Evolutionary conservation across 2,888 invertebrate species (phyloP).

Genomic region (Drosophila testacea): DNA sequence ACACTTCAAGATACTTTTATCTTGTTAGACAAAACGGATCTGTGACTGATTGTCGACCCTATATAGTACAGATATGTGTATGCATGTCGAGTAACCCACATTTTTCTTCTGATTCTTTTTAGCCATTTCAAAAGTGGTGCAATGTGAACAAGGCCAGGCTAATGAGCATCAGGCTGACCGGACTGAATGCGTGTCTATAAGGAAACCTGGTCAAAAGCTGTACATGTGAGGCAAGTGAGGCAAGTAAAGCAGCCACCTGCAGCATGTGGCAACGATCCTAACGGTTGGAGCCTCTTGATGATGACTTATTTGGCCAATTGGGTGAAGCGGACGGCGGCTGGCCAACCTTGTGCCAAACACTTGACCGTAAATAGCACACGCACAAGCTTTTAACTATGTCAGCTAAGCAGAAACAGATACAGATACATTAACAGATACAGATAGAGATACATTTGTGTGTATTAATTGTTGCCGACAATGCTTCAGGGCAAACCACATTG

Average conservation of each 20-base stretch:
- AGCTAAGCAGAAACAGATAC: constrained; percentile 27
- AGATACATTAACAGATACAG: constrained; percentile 30
- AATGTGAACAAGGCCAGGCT: constrained; percentile 65
- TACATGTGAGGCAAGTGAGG: constrained; percentile 13
- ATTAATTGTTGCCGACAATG: constrained; percentile 63
- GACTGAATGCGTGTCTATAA: constrained; percentile 47
- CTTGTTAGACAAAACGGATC: constrained; percentile 23
- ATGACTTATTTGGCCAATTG: constrained; percentile 79
- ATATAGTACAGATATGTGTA: constrained; percentile 3
- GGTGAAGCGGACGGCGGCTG: constrained; percentile 60
- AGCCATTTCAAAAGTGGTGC: constrained; percentile 19
- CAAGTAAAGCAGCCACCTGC: constrained; percentile 22
- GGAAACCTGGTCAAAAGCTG: constrained; percentile 57
- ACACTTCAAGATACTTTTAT: not conserved
- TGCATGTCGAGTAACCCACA: constrained; percentile 45
- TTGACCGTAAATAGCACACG: constrained; percentile 76
- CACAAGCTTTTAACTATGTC: constrained; percentile 61
- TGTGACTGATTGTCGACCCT: constrained; percentile 22
- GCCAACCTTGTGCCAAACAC: constrained; percentile 71
- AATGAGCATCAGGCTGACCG: constrained; percentile 60
- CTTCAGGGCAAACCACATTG: constrained; percentile 75
- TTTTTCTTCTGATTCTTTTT: constrained; percentile 8
- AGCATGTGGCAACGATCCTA: constrained; percentile 39
- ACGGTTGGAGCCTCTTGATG: constrained; percentile 51
- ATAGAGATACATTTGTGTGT: constrained; percentile 35